These are phyloP conservation scores for Meteorus sp. DNA, from an alignment of 1,140 invertebrate genomes.

Conservation along the genomic window DNA sequence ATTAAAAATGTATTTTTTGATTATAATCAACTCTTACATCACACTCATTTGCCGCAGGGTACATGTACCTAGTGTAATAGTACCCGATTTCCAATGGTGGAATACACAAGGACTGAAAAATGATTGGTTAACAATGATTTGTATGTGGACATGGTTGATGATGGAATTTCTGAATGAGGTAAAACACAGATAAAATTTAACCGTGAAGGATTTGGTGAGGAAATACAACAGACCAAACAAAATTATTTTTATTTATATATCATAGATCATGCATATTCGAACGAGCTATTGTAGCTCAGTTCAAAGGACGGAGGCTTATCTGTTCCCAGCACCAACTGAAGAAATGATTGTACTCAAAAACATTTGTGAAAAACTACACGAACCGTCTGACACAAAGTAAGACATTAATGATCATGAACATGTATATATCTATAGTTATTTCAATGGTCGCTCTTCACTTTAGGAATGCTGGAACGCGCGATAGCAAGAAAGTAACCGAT, in stretches of 20 bases:
- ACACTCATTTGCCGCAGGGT: slow-evolving; percentile 31
- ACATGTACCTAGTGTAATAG: slow-evolving; percentile 42
- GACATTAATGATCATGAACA: slow-evolving; percentile 20
- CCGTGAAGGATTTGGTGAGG: neutral
- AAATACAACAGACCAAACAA: neutral
- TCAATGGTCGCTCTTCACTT: slow-evolving; percentile 7
- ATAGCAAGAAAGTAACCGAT: slow-evolving; percentile 30
- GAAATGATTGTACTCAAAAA: slow-evolving; percentile 40
- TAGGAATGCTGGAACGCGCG: slow-evolving; percentile 3
- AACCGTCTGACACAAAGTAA: neutral
- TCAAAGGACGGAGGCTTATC: slow-evolving; percentile 39
- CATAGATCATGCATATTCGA: slow-evolving; percentile 28
- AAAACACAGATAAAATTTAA: slow-evolving; percentile 20
- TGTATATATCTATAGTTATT: too few relatives aligned
- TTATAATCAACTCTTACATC: neutral
- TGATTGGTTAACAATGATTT: slow-evolving; percentile 29
- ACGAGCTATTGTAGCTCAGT: slow-evolving; percentile 38
- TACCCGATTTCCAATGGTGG: slow-evolving; percentile 41
- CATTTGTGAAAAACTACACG: slow-evolving; percentile 36
- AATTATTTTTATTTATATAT: slow-evolving; percentile 19
- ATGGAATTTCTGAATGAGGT: slow-evolving; percentile 46
- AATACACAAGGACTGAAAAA: slow-evolving; percentile 31
- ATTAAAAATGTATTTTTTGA: neutral
- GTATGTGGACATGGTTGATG: slow-evolving; percentile 43
- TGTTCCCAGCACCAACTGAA: slow-evolving; percentile 39